Conservation (phyloP, 2,888 invertebrate species). For the Troides aeacus region DNA sequence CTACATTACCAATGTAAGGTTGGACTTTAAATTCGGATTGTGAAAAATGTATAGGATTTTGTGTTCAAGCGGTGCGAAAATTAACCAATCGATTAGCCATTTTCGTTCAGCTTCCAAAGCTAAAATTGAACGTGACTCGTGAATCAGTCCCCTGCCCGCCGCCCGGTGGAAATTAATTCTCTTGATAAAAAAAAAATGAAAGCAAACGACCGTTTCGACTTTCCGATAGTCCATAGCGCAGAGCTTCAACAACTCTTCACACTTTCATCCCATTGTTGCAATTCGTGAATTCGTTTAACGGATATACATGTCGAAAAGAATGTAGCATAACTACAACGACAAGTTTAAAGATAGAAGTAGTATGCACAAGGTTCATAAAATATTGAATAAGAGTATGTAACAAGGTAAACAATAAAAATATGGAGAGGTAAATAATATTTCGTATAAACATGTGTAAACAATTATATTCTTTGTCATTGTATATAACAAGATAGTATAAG, state of each 20-base stretch:
- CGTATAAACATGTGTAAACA: too few species aligned
- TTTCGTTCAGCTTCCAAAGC: conserved; percentile 63
- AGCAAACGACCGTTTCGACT: conserved; percentile 44
- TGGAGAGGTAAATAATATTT: too few species aligned
- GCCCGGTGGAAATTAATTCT: conserved; percentile 65
- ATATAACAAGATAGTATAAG: too few species aligned
- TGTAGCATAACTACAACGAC: background rate
- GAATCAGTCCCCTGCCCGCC: conserved; percentile 57
- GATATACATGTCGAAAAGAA: conserved; percentile 38
- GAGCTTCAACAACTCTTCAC: conserved; percentile 42
- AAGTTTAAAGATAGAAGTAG: too few species aligned
- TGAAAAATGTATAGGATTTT: conserved; percentile 55
- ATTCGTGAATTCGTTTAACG: conserved; percentile 34
- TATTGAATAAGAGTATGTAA: too few species aligned
- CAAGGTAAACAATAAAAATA: too few species aligned
- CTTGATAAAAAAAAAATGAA: conserved; percentile 52
- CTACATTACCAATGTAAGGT: conserved; percentile 9
- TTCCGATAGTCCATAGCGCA: conserved; percentile 57
- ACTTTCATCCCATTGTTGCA: conserved; percentile 45
- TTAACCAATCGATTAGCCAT: conserved; percentile 76
- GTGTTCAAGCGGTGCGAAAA: conserved; percentile 71
- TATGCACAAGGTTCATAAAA: too few species aligned
- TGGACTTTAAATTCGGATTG: conserved; percentile 44
- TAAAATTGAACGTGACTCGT: conserved; percentile 70
- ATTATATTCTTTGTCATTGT: too few species aligned